Base-by-base conservation (phyloP, 1,140 invertebrate species). In the Caerostris extrusa region DNA sequence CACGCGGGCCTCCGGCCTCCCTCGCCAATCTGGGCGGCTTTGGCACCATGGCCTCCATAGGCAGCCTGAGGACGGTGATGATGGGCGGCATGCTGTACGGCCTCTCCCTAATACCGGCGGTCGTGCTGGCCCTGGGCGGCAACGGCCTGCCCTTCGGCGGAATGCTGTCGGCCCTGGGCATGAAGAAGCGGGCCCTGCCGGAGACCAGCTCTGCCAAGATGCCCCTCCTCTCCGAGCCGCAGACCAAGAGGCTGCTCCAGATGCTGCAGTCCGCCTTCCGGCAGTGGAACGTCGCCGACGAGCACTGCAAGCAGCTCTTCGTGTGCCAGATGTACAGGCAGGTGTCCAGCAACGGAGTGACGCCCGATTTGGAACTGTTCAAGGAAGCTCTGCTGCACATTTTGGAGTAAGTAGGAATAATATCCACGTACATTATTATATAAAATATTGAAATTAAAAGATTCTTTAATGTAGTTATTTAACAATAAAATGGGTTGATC, bases 1-100 rank as follows among this genome's bases (percentile, higher is more conserved):
- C 93, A 71, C 3, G 17, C 34, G 3, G 19, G 53, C 7, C 67
- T 83, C 58, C 89, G 8, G 8, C 67, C 3, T 19, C 61, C 12
- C 71, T 93, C 3, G 83, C 82, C 17, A 93, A 50, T 14, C 14
- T 93, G 17, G 82, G 83, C 17, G 50, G 67, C 7, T 85, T 92
- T 12, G 91, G 81, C 3, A 19, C 58, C 0, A 64, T 92, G 91
- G 90, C 55, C 8, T 90, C 87, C 17, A 69, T 90, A 64, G 89
- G 88, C 2, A 71, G 93, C 8, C 55, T 94, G 7, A 69, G 93
- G 17, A 91, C 93, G 6, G 83, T 94, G 5, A 94, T 94, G 93
- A 94, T 94, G 93, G 90, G 93, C 8, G 93, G 93, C 56, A 91
- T 94, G 93, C 56, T 94, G 10, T 94, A 94, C 17, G 93, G 93